A percentile compares a stretch with the other conserved stretches of the same genome.
Conservation (phyloP, 2,113 vertebrate genomes). For the Morphnarchus princeps region DNA sequence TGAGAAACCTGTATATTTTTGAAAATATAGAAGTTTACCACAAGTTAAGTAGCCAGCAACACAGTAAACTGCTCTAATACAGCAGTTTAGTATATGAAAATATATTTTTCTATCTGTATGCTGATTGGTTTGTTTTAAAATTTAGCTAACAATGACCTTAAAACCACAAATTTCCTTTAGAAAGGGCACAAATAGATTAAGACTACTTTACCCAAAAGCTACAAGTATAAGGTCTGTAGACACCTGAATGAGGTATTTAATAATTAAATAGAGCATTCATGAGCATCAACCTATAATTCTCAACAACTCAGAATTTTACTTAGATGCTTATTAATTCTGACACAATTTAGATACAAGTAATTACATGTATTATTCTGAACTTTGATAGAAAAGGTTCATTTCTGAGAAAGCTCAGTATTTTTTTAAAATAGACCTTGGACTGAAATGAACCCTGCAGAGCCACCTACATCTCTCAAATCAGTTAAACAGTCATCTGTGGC, state of each 20-base stretch:
- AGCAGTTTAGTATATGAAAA: background rate
- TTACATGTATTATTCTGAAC: background rate
- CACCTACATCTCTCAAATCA: background rate
- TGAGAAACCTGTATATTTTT: slow-evolving; percentile 76
- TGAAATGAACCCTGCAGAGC: background rate
- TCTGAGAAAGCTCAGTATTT: background rate
- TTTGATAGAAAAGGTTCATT: background rate
- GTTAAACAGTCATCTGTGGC: background rate
- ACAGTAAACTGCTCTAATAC: background rate
- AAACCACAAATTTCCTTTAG: background rate
- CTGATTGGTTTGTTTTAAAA: background rate
- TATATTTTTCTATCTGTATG: background rate
- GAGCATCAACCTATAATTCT: background rate
- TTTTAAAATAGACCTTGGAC: background rate
- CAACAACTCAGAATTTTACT: background rate
- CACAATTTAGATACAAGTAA: background rate
- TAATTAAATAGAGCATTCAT: background rate
- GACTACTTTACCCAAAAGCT: background rate
- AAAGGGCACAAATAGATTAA: background rate
- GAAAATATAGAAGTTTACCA: background rate
- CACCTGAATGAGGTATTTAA: background rate
- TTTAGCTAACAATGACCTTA: background rate
- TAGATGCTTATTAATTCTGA: background rate
- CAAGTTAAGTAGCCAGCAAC: background rate
- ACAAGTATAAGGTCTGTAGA: background rate